A percentile compares a stretch with the other conserved stretches of the same genome.
Evolutionary conservation across 2,113 vertebrate species (phyloP).

Genomic region (Prionailurus bengalensis): DNA sequence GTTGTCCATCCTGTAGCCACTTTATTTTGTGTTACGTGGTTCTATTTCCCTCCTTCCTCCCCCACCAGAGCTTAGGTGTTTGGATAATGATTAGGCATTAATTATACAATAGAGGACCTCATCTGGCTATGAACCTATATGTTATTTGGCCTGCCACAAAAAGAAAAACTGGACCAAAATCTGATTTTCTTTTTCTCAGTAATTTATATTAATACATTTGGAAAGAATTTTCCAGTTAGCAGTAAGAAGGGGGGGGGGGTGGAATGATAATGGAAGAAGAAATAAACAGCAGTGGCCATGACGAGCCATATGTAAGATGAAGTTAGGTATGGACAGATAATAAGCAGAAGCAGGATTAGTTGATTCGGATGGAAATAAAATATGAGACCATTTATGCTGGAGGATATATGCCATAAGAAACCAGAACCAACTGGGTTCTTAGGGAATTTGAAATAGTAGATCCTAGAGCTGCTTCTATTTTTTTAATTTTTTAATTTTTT

Average conservation of each 20-base stretch:
- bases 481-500: too few species aligned
- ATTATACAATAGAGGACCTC: neutral
- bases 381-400: neutral
- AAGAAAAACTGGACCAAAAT: neutral
- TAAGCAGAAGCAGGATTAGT: neutral
- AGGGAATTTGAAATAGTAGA: neutral
- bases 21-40: neutral
- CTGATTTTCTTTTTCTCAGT: neutral
- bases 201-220: neutral
- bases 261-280: neutral
- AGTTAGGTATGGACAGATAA: neutral
- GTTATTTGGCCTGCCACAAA: neutral
- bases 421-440: neutral
- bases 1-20: neutral
- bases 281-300: neutral
- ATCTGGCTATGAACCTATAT: neutral
- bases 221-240: neutral
- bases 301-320: neutral
- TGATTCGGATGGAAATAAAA: neutral
- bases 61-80: neutral
- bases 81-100: neutral
- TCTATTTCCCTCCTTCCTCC: neutral
- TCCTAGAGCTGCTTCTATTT: neutral
- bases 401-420: neutral
- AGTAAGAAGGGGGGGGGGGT: neutral